These are phyloP conservation scores for Hippoglossus stenolepis DNA, from an alignment of 2,113 vertebrate genomes.

Conservation along the genomic window DNA sequence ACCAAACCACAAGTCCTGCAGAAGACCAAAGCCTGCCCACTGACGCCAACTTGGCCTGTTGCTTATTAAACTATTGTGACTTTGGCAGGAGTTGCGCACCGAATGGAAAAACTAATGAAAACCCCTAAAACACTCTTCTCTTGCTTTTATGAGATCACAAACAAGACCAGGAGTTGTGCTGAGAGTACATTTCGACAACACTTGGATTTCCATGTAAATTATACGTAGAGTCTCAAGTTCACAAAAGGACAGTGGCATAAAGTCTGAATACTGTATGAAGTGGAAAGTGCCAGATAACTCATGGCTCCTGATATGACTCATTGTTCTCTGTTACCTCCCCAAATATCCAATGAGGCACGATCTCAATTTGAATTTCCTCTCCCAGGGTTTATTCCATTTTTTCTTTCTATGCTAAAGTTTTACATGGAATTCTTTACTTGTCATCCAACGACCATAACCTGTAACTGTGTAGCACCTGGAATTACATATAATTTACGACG, in stretches of 20 bases:
- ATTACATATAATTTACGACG: too few species aligned
- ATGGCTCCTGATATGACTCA: conserved; percentile 4
- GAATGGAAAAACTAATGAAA: conserved; percentile 69
- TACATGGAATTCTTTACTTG: background rate
- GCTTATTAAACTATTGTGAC: conserved; percentile 73
- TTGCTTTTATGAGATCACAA: conserved; percentile 24
- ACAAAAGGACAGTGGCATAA: background rate
- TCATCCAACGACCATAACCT: background rate
- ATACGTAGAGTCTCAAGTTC: background rate
- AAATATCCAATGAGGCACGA: conserved; percentile 20
- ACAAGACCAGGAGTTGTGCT: conserved; percentile 8
- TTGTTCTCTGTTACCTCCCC: conserved; percentile 22
- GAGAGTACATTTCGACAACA: conserved; percentile 3
- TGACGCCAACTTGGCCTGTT: conserved; percentile 71
- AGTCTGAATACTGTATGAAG: background rate
- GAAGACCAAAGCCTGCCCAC: conserved; percentile 69
- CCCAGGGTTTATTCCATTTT: conserved; percentile 4
- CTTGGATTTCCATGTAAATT: conserved; percentile 9
- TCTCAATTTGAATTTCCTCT: conserved; percentile 38
- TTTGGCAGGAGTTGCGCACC: conserved; percentile 63
- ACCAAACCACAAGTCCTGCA: conserved; percentile 75
- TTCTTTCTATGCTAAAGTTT: background rate
- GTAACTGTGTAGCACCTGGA: background rate
- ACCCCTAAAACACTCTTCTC: conserved; percentile 34
- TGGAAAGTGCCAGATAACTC: background rate